These are phyloP conservation scores for Mus caroli DNA, from an alignment of 2,797 vertebrate genomes.

Conservation along the genomic window DNA sequence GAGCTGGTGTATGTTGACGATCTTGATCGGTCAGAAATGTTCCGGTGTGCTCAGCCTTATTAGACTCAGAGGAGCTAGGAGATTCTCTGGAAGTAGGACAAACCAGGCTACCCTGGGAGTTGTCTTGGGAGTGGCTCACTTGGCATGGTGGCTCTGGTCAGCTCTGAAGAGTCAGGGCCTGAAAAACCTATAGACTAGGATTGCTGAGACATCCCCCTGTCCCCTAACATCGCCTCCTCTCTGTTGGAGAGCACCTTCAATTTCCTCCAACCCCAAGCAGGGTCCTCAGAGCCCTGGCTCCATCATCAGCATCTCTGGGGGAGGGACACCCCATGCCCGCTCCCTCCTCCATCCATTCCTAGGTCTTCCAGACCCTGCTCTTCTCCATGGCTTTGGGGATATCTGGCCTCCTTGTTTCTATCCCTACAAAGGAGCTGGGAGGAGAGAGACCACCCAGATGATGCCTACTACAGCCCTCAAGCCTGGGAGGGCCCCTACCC, in stretches of 20 bases:
- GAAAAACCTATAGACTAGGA: conserved; percentile 56
- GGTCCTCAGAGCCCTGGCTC: conserved; percentile 73
- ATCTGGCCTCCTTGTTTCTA: conserved; percentile 51
- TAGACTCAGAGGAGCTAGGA: conserved; percentile 47
- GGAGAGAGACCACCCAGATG: conserved; percentile 71
- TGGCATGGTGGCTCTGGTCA: neutral
- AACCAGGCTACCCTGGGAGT: conserved; percentile 36
- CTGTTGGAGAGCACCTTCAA: conserved; percentile 55
- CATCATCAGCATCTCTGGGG: conserved; percentile 84
- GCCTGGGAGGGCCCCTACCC: conserved; percentile 64
- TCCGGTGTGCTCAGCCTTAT: conserved; percentile 7
- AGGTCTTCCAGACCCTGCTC: conserved; percentile 81
- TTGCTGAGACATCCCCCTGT: conserved; percentile 55
- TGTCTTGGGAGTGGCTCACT: conserved; percentile 30
- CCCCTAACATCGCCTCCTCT: neutral
- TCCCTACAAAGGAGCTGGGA: neutral
- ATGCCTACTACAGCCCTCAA: conserved; percentile 51
- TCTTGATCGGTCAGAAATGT: conserved; percentile 8
- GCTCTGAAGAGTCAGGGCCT: conserved; percentile 47
- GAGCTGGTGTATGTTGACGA: neutral
- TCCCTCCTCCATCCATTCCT: conserved; percentile 66
- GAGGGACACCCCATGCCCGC: conserved; percentile 70
- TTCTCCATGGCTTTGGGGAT: conserved; percentile 72
- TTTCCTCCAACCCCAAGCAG: conserved; percentile 74
- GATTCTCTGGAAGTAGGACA: neutral